These are phyloP conservation scores for Natator depressus DNA, from an alignment of 2,113 vertebrate species.

Conservation along the genomic window DNA sequence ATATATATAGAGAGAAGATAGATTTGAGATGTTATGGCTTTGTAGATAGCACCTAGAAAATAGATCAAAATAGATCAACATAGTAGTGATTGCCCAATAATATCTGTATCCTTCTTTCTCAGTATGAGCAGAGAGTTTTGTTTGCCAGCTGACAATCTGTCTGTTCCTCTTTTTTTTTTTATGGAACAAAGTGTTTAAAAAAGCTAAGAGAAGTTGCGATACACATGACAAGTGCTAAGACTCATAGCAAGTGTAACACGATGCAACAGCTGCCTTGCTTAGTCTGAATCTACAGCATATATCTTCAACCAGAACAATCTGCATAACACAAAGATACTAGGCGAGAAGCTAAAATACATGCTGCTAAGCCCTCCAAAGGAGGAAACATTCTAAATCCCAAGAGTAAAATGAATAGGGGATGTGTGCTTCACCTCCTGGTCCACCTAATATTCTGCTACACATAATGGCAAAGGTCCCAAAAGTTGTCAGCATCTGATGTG, in stretches of 20 bases:
- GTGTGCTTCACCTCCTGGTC: not conserved
- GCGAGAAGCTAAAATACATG: rapidly evolving
- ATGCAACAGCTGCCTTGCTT: not conserved
- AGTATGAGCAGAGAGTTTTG: not conserved
- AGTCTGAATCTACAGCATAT: not conserved
- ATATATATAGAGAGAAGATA: not conserved
- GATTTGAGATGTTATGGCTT: too few relatives aligned
- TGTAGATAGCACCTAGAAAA: too few relatives aligned
- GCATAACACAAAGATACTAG: not conserved
- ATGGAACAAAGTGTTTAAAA: slow-evolving; percentile 8
- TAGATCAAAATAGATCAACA: not conserved
- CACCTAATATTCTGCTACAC: not conserved
- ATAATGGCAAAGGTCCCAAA: not conserved
- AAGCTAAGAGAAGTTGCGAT: not conserved
- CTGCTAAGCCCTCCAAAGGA: not conserved
- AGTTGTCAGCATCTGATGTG: not conserved
- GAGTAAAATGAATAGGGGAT: not conserved
- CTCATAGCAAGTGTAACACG: not conserved
- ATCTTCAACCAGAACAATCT: not conserved
- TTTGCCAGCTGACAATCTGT: not conserved
- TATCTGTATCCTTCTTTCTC: not conserved
- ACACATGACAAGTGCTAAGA: not conserved
- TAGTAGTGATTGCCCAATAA: not conserved
- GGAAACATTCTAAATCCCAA: not conserved
- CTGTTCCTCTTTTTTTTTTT: not conserved